phyloP scores from a whole-genome alignment of 2,797 vertebrate species.

The Scolopax bukidnonensis region DNA sequence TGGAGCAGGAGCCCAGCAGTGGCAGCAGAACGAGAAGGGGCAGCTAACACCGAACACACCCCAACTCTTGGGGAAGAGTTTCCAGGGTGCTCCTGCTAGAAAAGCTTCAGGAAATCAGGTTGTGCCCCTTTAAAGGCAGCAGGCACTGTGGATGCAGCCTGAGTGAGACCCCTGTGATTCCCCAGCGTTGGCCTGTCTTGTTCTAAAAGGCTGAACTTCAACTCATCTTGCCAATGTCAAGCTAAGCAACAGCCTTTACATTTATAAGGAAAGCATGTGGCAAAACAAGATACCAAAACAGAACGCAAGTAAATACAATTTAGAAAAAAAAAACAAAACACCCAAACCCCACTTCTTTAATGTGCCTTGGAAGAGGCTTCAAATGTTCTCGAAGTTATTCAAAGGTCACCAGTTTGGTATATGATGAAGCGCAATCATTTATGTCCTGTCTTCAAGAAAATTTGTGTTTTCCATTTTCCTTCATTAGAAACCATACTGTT shows the following conservation, averaged over 20 bases:
- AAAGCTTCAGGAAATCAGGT: not conserved
- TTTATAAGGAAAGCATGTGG: not conserved
- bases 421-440: not conserved
- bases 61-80: not conserved
- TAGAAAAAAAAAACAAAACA: too few relatives aligned
- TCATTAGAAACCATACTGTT: not conserved
- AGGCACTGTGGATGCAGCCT: not conserved
- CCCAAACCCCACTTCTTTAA: not conserved
- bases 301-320: not conserved
- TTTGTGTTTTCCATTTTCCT: not conserved
- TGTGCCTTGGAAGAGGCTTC: not conserved
- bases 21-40: not conserved
- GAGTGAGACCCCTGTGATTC: not conserved
- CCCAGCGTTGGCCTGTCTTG: not conserved
- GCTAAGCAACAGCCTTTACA: not conserved
- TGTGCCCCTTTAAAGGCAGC: not conserved
- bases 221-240: not conserved
- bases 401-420: not conserved
- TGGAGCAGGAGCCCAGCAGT: not conserved
- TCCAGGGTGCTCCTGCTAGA: not conserved
- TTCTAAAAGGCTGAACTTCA: not conserved
- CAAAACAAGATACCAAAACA: not conserved
- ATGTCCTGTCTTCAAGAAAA: constrained; percentile 2
- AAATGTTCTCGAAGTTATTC: constrained; percentile 11
- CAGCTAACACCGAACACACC: not conserved